Base-by-base conservation (phyloP, 1,140 invertebrate species). In the Saxidomus purpurata region DNA sequence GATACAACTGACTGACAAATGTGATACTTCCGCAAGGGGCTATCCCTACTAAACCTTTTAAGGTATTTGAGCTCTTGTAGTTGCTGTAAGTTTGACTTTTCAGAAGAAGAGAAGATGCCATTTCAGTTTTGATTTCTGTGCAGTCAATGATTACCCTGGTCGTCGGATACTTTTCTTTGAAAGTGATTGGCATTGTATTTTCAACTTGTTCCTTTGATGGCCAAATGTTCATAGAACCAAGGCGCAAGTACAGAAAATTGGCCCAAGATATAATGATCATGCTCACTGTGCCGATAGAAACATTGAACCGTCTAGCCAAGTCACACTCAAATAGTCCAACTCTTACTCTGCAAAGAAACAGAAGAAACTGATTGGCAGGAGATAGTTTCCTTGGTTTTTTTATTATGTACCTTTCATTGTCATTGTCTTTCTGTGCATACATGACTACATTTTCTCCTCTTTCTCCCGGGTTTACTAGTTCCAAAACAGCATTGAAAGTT, bases 61-160 rank as follows among this genome's bases (percentile, higher is more conserved):
- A 83, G 19, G 90, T 91, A 36, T 90, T 91, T 19, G 34, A 34
- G 31, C 43, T 47, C 79, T 91, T 91, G 49, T 90, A 87, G 40
- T 83, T 83, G 17, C 52, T 67, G 38, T 61, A 87, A 34, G 63
- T 82, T 49, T 87, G 61, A 31, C 52, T 43, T 79, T 79, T 63
- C 6, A 63, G 34, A 15, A 47, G 55, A n/a, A 82, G 34, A n/a
- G 77, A 89, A 25, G 87, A 87, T 9, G 90, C 34, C 52, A 36
- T 85, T 40, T 87, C 82, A 49, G 47, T 76, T 38, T 77, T 76
- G 1, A 90, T 36, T 74, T 87, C 89, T 61, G 85, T 90, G 52
- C 90, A 90, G 38, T 90, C 87, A 34, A 91, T 83, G 19, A 87
- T 91, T 0, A 89, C 76, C 34, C 87, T 15, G 0, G 90, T 91